These are phyloP conservation scores for Pandion haliaetus DNA, from an alignment of 2,113 vertebrate genomes.

Conservation along the genomic window DNA sequence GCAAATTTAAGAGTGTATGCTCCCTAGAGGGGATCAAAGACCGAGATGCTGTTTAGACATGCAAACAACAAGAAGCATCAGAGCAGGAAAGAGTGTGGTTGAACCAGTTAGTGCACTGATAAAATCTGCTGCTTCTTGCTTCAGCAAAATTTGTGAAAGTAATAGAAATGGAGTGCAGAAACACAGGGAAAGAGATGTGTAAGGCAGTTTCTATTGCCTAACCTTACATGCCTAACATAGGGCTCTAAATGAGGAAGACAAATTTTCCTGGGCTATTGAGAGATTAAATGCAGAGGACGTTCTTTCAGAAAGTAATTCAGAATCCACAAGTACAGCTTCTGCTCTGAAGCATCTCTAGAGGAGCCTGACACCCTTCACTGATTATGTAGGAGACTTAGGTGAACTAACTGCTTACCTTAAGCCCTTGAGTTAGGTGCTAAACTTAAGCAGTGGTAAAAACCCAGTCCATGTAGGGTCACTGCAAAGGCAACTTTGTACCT, in stretches of 20 bases:
- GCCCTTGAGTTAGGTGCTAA: not conserved
- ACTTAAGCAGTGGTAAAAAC: not conserved
- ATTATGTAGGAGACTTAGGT: not conserved
- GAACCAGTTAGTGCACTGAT: slow-evolving; percentile 1
- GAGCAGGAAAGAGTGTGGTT: slow-evolving; percentile 27
- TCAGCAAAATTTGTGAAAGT: not conserved
- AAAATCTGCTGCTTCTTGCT: not conserved
- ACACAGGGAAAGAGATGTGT: not conserved
- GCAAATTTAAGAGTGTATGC: not conserved
- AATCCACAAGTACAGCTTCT: not conserved
- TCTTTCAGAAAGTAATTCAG: not conserved
- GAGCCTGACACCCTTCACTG: not conserved
- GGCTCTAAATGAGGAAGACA: not conserved
- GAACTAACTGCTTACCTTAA: not conserved
- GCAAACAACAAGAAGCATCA: not conserved
- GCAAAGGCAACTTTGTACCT: not conserved
- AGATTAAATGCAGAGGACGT: not conserved
- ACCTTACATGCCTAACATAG: not conserved
- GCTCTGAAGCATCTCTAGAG: not conserved
- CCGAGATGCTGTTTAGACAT: not conserved
- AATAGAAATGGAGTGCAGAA: not conserved
- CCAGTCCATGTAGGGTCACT: not conserved
- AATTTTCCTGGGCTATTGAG: not conserved
- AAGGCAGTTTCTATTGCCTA: not conserved
- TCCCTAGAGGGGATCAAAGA: not conserved